Evolutionary conservation across 1,140 invertebrate species (phyloP).

Genomic region (Bombus ignitus): DNA sequence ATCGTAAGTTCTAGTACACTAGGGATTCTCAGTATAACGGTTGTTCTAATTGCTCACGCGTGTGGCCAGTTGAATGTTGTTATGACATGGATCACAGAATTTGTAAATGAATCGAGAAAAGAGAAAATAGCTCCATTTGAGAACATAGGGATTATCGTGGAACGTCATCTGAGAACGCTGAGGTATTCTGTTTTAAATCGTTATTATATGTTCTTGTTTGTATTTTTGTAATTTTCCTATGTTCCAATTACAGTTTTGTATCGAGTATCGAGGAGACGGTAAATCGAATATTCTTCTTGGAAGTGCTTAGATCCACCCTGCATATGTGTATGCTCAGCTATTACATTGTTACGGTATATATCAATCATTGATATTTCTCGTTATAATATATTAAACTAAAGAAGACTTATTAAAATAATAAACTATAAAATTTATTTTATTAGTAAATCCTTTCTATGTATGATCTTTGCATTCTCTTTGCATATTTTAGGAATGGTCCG

Average conservation of each 20-base stretch:
- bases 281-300: conserved; percentile 66
- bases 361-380: neutral
- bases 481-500: conserved; percentile 63
- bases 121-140: neutral
- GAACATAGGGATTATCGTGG: conserved; percentile 42
- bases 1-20: conserved; percentile 50
- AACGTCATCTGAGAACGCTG: conserved; percentile 47
- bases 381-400: neutral
- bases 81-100: conserved; percentile 43
- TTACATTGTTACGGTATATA: conserved; percentile 67
- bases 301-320: conserved; percentile 63
- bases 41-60: conserved; percentile 57
- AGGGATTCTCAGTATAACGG: conserved; percentile 44
- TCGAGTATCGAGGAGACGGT: conserved; percentile 65
- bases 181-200: neutral
- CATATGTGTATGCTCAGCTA: conserved; percentile 69
- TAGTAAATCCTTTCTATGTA: too few species aligned
- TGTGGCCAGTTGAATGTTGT: conserved; percentile 61
- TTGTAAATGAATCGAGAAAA: conserved; percentile 4
- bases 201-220: too few species aligned
- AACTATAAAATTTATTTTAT: too few species aligned
- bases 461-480: neutral
- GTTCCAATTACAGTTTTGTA: conserved; percentile 64
- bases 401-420: neutral
- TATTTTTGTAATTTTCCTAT: neutral